Evolutionary conservation across 2,797 vertebrate species (phyloP).

Genomic region (Halcyon smyrnensis): DNA sequence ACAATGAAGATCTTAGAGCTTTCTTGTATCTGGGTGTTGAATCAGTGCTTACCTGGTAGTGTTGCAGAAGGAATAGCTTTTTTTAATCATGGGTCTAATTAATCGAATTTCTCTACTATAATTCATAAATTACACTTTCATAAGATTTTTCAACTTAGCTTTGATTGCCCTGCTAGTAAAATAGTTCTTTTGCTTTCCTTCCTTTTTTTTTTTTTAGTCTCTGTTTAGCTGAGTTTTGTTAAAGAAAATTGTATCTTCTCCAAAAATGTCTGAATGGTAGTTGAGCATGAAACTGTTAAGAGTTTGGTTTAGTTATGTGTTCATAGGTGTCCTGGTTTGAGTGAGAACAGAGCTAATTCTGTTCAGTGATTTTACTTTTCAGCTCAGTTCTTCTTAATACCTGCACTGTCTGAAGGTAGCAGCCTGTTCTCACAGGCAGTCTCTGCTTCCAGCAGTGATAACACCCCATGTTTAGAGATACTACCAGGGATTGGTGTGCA

Average conservation of each 20-base stretch:
- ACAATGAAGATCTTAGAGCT: background rate
- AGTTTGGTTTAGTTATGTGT: background rate
- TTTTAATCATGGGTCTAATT: background rate
- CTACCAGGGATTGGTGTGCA: too few species aligned
- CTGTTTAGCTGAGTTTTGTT: background rate
- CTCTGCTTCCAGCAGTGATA: too few species aligned
- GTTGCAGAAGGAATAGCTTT: background rate
- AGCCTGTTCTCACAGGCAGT: too few species aligned
- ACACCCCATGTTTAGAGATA: too few species aligned
- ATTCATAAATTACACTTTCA: background rate
- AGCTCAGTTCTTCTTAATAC: too few species aligned
- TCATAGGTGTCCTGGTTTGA: too few species aligned
- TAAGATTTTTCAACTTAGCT: background rate
- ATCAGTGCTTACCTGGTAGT: background rate
- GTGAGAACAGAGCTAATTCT: too few species aligned
- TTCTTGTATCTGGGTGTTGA: background rate
- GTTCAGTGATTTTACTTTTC: too few species aligned
- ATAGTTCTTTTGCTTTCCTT: background rate
- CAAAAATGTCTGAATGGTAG: background rate
- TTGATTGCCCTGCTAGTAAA: background rate
- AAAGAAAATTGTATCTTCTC: background rate
- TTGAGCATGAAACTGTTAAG: background rate
- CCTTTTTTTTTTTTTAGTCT: background rate
- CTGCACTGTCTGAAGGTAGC: too few species aligned
- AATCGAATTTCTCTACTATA: background rate